phyloP scores from a whole-genome alignment of 2,888 invertebrate genomes.

The Spisula solida region DNA sequence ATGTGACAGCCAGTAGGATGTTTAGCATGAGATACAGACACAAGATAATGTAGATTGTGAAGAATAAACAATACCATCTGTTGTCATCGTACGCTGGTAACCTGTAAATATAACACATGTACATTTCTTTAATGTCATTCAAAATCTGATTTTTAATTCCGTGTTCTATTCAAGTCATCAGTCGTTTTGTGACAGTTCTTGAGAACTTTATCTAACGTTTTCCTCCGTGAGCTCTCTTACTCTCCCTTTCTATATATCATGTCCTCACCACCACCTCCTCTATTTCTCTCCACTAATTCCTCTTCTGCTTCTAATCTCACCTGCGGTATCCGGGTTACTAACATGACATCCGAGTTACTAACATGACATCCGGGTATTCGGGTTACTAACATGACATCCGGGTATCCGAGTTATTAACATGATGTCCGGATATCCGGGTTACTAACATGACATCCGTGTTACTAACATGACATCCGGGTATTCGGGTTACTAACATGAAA shows the following conservation, averaged over 20 bases:
- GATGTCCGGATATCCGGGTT: too few relatives aligned
- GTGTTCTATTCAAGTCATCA: too few relatives aligned
- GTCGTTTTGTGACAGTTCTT: too few relatives aligned
- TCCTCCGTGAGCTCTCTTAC: background rate
- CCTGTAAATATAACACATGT: slow-evolving; percentile 81
- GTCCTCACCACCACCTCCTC: background rate
- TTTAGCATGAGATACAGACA: slow-evolving; percentile 89
- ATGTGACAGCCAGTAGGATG: slow-evolving; percentile 98
- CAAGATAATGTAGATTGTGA: slow-evolving; percentile 87
- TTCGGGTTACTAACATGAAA: too few relatives aligned
- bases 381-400: too few relatives aligned
- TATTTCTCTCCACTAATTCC: background rate
- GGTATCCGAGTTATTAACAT: too few relatives aligned
- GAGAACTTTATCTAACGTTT: background rate
- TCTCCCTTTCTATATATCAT: background rate
- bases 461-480: too few relatives aligned
- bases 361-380: too few relatives aligned
- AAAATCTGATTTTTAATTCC: background rate
- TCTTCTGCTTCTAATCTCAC: too few relatives aligned
- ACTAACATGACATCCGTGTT: too few relatives aligned
- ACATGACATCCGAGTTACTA: too few relatives aligned
- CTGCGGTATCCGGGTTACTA: too few relatives aligned
- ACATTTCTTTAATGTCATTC: background rate
- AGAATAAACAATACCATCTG: slow-evolving; percentile 87
- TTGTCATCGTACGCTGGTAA: slow-evolving; percentile 88